Evolutionary conservation across 2,113 vertebrate genomes (phyloP).

Genomic region (Pelobates fuscus): DNA sequence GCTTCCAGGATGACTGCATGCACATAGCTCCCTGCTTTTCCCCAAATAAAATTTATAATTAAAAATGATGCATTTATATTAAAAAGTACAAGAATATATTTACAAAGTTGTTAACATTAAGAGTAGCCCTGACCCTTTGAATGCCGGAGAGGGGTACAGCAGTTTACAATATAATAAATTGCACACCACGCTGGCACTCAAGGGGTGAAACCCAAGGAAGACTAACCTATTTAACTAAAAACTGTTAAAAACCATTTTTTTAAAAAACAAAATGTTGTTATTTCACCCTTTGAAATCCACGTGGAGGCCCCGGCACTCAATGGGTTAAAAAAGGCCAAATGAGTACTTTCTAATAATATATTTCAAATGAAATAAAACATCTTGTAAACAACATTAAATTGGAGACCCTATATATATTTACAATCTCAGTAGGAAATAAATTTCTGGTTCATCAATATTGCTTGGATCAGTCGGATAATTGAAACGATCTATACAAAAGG

Average conservation of each 20-base stretch:
- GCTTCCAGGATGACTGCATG: constrained; percentile 67
- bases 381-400: constrained; percentile 57
- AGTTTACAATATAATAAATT: neutral
- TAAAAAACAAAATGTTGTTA: constrained; percentile 52
- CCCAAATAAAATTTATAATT: constrained; percentile 50
- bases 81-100: constrained; percentile 47
- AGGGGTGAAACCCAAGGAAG: constrained; percentile 58
- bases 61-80: constrained; percentile 49
- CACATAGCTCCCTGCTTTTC: constrained; percentile 59
- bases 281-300: neutral
- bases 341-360: constrained; percentile 29
- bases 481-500: constrained; percentile 62
- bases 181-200: neutral
- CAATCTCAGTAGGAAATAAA: constrained; percentile 91
- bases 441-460: constrained; percentile 82
- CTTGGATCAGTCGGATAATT: constrained; percentile 66
- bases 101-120: constrained; percentile 50
- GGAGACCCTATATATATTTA: constrained; percentile 60
- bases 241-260: too few relatives aligned
- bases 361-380: constrained; percentile 45
- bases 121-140: constrained; percentile 39
- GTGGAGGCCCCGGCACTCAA: neutral
- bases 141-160: neutral
- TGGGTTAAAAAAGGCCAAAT: constrained; percentile 45
- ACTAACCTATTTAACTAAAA: constrained; percentile 48